Conservation (phyloP, 2,797 vertebrate species). For the Hapalemur alaotrensis region DNA sequence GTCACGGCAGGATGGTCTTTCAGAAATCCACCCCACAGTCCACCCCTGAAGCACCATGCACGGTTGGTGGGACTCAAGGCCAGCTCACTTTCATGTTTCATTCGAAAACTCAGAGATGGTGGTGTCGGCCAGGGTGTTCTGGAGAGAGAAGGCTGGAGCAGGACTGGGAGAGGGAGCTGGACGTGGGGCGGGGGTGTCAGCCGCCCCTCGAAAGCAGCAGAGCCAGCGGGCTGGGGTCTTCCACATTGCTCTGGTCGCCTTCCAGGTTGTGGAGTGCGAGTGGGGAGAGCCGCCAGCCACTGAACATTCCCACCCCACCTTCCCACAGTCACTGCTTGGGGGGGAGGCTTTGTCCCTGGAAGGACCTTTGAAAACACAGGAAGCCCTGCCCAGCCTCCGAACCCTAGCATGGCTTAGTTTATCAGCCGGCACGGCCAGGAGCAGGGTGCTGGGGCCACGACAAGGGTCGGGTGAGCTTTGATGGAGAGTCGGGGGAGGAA, state of each 20-base stretch:
- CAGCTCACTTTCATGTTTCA: not conserved
- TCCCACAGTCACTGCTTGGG: not conserved
- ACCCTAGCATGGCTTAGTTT: not conserved
- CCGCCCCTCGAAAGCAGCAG: not conserved
- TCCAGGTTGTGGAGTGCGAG: not conserved
- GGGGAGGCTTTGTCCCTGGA: not conserved
- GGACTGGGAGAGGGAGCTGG: not conserved
- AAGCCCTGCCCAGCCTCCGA: not conserved
- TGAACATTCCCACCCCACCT: too few relatives aligned
- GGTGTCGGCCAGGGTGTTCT: not conserved
- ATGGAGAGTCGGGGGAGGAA: not conserved
- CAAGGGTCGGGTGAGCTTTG: not conserved
- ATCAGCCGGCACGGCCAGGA: not conserved
- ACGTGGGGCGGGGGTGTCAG: fast-evolving
- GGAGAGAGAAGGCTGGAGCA: not conserved
- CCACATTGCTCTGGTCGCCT: not conserved
- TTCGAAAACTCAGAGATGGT: not conserved
- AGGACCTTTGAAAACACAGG: not conserved
- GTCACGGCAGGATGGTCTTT: not conserved
- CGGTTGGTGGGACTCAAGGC: not conserved
- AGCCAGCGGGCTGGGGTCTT: not conserved
- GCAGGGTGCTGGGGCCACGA: not conserved
- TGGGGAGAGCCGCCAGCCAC: fast-evolving
- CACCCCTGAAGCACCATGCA: fast-evolving
- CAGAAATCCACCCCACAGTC: not conserved